A percentile compares a stretch with the other conserved stretches of the same genome.
These are phyloP conservation scores for Physocephala rufipes DNA, from an alignment of 2,888 invertebrate genomes.

Conservation along the genomic window DNA sequence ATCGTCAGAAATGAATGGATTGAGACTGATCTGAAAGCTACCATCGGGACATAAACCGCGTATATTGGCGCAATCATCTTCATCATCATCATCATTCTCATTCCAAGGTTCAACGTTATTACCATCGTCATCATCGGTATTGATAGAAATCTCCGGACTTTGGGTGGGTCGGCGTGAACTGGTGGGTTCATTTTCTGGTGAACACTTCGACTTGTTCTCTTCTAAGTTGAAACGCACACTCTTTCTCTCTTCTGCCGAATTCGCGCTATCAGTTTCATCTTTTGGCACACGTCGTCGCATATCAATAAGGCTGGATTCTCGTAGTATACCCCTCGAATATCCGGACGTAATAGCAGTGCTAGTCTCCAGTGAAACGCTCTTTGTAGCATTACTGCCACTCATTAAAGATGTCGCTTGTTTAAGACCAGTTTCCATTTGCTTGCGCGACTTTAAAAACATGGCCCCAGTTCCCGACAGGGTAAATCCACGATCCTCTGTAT, in stretches of 20 bases:
- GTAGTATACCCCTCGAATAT: conserved; percentile 71
- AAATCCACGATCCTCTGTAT: conserved; percentile 57
- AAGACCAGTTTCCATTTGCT: conserved; percentile 49
- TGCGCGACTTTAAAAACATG: conserved; percentile 72
- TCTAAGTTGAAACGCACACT: conserved; percentile 75
- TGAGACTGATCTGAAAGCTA: conserved; percentile 49
- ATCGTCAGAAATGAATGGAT: conserved; percentile 60
- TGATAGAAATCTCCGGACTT: conserved; percentile 57
- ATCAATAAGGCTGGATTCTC: conserved; percentile 69
- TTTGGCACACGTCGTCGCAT: conserved; percentile 56
- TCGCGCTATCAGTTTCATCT: conserved; percentile 46
- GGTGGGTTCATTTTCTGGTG: conserved; percentile 57
- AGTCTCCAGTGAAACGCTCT: conserved; percentile 43
- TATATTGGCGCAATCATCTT: conserved; percentile 40
- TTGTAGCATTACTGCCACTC: conserved; percentile 32
- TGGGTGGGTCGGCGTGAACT: conserved; percentile 53
- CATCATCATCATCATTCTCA: conserved; percentile 50
- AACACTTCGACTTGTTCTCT: conserved; percentile 49
- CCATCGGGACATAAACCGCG: conserved; percentile 42
- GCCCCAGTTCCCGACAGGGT: conserved; percentile 70
- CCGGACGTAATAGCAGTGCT: conserved; percentile 46
- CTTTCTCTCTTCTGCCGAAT: conserved; percentile 73
- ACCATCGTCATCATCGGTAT: conserved; percentile 54
- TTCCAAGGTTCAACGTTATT: conserved; percentile 57
- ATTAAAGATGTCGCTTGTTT: conserved; percentile 43